Conservation (phyloP, 2,888 invertebrate species). For the Hecatera dysodea region DNA sequence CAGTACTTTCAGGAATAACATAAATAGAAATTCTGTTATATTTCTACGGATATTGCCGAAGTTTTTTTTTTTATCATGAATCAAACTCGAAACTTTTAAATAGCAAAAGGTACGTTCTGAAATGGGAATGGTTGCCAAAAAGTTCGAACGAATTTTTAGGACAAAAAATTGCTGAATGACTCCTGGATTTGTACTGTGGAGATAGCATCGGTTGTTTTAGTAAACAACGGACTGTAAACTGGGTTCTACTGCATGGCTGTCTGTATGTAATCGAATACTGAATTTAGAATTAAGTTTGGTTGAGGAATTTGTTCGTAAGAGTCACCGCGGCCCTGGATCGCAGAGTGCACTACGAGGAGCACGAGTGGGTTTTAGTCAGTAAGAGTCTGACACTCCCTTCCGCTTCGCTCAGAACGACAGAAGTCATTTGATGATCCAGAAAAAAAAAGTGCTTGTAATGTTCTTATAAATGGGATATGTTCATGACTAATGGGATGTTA, state of each 20-base stretch:
- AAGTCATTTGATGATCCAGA: too few species aligned
- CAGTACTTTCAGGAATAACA: conserved; percentile 24
- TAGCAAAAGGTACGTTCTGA: background rate
- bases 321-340: too few species aligned
- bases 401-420: too few species aligned
- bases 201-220: conserved; percentile 21
- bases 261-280: background rate
- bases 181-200: conserved; percentile 16
- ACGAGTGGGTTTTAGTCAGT: too few species aligned
- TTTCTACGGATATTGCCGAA: conserved; percentile 6
- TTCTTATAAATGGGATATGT: too few species aligned
- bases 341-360: too few species aligned
- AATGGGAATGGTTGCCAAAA: conserved; percentile 35
- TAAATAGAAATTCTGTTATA: background rate
- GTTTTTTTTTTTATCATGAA: conserved; percentile 17
- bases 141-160: conserved; percentile 6
- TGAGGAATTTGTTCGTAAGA: too few species aligned
- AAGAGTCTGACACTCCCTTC: too few species aligned
- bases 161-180: conserved; percentile 16
- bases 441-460: background rate
- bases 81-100: conserved; percentile 19
- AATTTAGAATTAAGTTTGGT: conserved; percentile 1
- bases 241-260: background rate
- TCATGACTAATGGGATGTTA: too few species aligned
- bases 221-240: conserved; percentile 18